These are phyloP conservation scores for Chromis chromis DNA, from an alignment of 2,797 vertebrate genomes.

Conservation along the genomic window DNA sequence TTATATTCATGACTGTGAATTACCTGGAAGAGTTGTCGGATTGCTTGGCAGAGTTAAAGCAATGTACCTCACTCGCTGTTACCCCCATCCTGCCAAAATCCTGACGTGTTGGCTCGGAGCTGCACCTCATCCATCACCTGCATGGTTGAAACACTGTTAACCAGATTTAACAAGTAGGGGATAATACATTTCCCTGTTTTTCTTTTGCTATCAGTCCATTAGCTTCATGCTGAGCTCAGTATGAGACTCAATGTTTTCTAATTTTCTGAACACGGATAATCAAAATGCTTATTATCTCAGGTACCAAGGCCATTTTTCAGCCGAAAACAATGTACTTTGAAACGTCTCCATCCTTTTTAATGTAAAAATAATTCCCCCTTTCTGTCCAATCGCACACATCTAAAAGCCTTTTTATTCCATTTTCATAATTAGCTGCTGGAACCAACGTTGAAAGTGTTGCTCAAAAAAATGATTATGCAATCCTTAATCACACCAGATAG, in stretches of 20 bases:
- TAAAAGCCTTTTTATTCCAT: conserved; percentile 35
- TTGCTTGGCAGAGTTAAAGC: conserved; percentile 30
- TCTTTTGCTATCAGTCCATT: conserved; percentile 40
- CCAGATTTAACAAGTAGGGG: conserved; percentile 42
- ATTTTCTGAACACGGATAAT: conserved; percentile 51
- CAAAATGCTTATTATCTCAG: conserved; percentile 59
- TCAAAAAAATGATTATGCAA: conserved; percentile 50
- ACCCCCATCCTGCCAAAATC: conserved; percentile 50
- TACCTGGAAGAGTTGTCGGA: conserved; percentile 34
- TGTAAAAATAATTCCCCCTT: conserved; percentile 40
- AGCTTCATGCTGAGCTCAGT: conserved; percentile 41
- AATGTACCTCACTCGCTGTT: conserved; percentile 19
- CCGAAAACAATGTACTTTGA: conserved; percentile 35
- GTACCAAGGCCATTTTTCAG: conserved; percentile 41
- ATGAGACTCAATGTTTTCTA: conserved; percentile 36
- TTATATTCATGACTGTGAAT: conserved; percentile 12
- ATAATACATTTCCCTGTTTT: conserved; percentile 41
- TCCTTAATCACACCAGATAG: conserved; percentile 57
- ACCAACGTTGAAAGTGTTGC: conserved; percentile 29
- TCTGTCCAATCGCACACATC: conserved; percentile 20
- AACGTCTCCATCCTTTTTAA: conserved; percentile 23
- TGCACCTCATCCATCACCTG: conserved; percentile 49
- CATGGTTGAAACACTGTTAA: conserved; percentile 26
- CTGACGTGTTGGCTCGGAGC: conserved; percentile 27
- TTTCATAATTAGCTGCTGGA: conserved; percentile 61